Conservation (phyloP, 2,113 vertebrate genomes). For the Alligator mississippiensis region DNA sequence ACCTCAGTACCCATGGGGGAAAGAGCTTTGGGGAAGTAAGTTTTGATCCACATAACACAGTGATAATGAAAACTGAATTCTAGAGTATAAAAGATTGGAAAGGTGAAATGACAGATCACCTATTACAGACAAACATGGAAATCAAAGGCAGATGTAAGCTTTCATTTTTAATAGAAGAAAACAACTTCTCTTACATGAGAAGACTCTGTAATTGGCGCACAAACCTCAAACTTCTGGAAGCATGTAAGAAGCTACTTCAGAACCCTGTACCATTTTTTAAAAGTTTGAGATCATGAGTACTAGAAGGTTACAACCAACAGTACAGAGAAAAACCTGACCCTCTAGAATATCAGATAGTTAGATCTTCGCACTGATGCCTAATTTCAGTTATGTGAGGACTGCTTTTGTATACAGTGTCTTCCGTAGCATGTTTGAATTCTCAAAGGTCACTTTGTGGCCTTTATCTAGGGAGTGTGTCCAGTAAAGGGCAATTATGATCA, state of each 20-base stretch:
- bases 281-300: slow-evolving; percentile 33
- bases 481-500: not conserved
- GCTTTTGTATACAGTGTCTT: not conserved
- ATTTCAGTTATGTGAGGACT: not conserved
- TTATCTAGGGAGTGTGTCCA: not conserved
- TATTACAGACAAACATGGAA: slow-evolving; percentile 59
- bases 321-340: not conserved
- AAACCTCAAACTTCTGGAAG: not conserved
- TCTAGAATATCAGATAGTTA: not conserved
- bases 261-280: slow-evolving; percentile 4
- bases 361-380: not conserved
- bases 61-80: slow-evolving; percentile 49
- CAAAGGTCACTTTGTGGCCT: not conserved
- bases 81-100: slow-evolving; percentile 61
- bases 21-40: slow-evolving; percentile 7
- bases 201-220: slow-evolving; percentile 55
- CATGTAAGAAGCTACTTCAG: slow-evolving; percentile 31
- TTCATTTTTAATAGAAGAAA: slow-evolving; percentile 70
- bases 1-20: not conserved
- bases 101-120: slow-evolving; percentile 65
- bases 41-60: slow-evolving; percentile 46
- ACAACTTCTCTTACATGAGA: slow-evolving; percentile 29
- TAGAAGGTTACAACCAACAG: not conserved
- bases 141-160: slow-evolving; percentile 69
- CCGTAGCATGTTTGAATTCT: rapidly evolving